Evolutionary conservation across 2,888 invertebrate species (phyloP), one percentile per base, ranked within the genome.

Genomic region (Spialia ferax): DNA sequence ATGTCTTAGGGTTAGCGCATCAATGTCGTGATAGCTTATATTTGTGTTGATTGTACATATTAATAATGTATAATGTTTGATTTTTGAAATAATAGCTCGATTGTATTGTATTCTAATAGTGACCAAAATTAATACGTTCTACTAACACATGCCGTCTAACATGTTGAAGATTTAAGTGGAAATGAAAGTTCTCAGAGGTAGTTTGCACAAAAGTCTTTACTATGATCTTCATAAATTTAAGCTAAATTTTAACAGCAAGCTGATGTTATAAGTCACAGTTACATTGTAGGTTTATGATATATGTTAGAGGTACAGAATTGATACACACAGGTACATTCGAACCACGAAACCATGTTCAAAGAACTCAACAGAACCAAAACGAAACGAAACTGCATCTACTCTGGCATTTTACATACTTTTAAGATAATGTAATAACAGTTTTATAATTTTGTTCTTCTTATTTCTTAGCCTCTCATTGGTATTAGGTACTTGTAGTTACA

Each of bases 401-500:
- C 85, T 81, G 83, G 85, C 84, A 83, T 82, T 77, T 76, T 83
- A 81, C 81, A 81, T 82, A 77, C 75, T 76, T 68, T 72, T 81
- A 82, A 81, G 79, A 77, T 82, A 78, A 76, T 87, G 83, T 86
- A n/a, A 50, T 50, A 85, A 82, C 77, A 74, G 72, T 79, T n/a
- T n/a, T 79, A 79, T 81, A 82, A 82, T 84, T 87, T 86, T 81
- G 83, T 82, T 75, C 77, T 76, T 71, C 70, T 79, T 75, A 73
- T 76, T 79, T 79, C 74, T 81, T 80, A 81, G 80, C 75, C 81
- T 86, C 86, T 85, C 82, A 86, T 88, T 88, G 86, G 81, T 84
- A 84, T 82, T 91, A 91, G 88, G 87, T 87, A 80, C 55, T 85
- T 88, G 91, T 92, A 92, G 91, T 86, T 87, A 90, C 92, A 91